Evolutionary conservation across 2,113 vertebrate species (phyloP).

Genomic region (Meles meles): DNA sequence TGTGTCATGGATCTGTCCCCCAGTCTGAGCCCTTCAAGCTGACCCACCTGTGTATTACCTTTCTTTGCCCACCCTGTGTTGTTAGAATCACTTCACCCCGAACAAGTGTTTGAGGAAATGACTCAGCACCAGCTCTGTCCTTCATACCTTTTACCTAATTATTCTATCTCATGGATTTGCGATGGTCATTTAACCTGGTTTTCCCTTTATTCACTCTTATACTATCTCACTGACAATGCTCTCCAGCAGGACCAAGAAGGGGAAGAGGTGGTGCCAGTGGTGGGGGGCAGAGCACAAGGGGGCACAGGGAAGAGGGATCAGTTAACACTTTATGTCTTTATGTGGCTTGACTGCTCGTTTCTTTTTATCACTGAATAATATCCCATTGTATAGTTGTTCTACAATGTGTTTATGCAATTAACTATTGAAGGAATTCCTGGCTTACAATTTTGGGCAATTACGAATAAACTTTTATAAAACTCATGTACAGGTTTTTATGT

Average conservation of each 20-base stretch:
- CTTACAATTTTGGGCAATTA: neutral
- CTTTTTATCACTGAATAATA: neutral
- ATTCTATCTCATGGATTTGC: neutral
- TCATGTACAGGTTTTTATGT: neutral
- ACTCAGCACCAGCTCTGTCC: neutral
- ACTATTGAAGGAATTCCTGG: neutral
- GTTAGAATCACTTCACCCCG: too few species aligned
- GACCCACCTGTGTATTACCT: rapidly evolving
- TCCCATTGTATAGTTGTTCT: neutral
- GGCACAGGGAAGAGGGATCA: neutral
- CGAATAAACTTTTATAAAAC: neutral
- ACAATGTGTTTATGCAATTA: neutral
- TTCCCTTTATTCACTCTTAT: neutral
- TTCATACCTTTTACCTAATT: neutral
- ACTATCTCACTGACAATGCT: neutral
- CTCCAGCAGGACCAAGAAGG: neutral
- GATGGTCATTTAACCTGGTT: neutral
- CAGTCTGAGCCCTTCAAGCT: neutral
- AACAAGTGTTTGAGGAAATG: neutral
- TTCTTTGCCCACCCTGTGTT: too few species aligned
- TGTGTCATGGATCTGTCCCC: neutral
- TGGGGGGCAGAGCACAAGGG: too few species aligned
- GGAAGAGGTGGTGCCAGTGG: too few species aligned
- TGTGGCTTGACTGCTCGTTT: neutral
- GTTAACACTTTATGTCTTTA: neutral